Base-by-base conservation (phyloP, 1,140 invertebrate genomes). In the Ips typographus region DNA sequence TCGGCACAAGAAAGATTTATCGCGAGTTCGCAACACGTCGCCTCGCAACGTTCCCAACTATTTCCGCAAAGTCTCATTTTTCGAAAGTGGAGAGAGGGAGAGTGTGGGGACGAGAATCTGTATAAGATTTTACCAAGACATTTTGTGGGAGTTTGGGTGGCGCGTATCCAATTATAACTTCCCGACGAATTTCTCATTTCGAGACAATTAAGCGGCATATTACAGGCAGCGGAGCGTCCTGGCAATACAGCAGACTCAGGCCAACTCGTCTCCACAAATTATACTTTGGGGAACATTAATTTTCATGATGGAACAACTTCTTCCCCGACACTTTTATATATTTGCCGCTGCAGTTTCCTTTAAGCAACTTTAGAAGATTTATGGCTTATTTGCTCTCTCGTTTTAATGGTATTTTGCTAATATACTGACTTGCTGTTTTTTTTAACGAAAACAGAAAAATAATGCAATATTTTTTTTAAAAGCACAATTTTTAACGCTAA, bases 141-240 rank as follows among this genome's bases (percentile, higher is more conserved):
- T 65, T 66, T 72, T 53, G 71, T 70, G 67, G 71, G 67, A 40
- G 61, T 52, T 41, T 56, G 72, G 72, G 70, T 71, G 69, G 69
- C 70, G 63, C 78, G 77, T 79, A 80, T 81, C 79, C 80, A 80
- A 81, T 80, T 81, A 81, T 80, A 81, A 81, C 79, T 81, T 81
- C 75, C 76, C 77, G 78, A 76, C 78, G 80, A 79, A 81, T 81
- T 81, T 81, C 80, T 81, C 80, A 81, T 81, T 81, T 80, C 79
- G 78, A 78, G 78, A 81, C 80, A 81, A 81, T 81, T 81, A 81
- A 81, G 80, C 75, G 78, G 77, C 79, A 81, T 81, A 81, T 81
- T 81, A 80, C 79, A 80, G 76, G 76, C 79, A 74, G 70, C 75
- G 76, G 72, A 79, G 77, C 79, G 77, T 77, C 73, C 73, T 72